Evolutionary conservation across 1,140 invertebrate species (phyloP).

Genomic region (Acyrthosiphon pisum): DNA sequence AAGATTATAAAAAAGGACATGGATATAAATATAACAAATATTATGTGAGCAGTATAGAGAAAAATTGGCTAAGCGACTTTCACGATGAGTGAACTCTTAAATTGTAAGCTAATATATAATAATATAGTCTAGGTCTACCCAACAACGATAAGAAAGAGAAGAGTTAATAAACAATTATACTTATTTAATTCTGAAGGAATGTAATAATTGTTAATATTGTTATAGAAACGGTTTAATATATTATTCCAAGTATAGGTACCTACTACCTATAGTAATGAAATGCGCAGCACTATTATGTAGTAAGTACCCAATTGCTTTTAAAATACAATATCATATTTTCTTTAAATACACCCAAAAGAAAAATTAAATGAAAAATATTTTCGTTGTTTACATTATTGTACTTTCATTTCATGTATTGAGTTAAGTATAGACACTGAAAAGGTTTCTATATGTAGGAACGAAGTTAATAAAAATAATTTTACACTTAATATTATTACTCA

Average conservation of each 20-base stretch:
- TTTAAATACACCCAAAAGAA: background rate
- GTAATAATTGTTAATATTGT: background rate
- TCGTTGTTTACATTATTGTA: background rate
- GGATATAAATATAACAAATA: background rate
- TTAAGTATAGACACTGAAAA: background rate
- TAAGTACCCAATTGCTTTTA: background rate
- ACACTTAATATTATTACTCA: too few relatives aligned
- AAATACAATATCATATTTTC: background rate
- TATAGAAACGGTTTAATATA: background rate
- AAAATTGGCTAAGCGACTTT: background rate
- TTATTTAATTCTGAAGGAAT: background rate
- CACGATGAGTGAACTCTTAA: background rate
- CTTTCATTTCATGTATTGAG: background rate
- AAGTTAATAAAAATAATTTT: background rate
- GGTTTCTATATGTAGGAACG: background rate
- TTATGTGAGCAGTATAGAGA: background rate
- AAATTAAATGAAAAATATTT: background rate
- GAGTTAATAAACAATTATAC: background rate
- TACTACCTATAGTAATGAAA: too few relatives aligned
- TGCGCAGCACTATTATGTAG: background rate
- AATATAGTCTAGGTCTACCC: background rate
- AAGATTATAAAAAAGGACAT: slow-evolving; percentile 10
- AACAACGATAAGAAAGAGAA: background rate
- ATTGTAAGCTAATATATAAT: background rate
- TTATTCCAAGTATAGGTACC: background rate